Evolutionary conservation across 2,797 vertebrate genomes (phyloP), one percentile per base, ranked within the genome.

Genomic region (Gymnothorax javanicus): DNA sequence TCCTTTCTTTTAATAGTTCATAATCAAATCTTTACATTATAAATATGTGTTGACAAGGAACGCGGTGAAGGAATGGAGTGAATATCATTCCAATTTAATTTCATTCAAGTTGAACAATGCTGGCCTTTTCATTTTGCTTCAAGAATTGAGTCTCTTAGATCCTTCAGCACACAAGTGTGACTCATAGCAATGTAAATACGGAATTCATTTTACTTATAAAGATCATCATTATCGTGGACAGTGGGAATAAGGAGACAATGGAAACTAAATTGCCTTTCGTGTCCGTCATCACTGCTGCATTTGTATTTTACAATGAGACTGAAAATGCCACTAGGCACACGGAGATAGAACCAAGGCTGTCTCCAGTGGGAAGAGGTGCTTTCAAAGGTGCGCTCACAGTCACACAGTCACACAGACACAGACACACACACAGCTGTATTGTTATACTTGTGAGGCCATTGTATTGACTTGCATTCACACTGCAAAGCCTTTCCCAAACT

Each of bases 301-400:
- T 92, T 57, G 85, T 90, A 90, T 93, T 88, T 89, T 83, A 89
- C 85, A 86, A 2, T 75, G 82, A 87, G 56, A 81, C n/a, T 84
- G 89, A 92, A 91, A 88, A 90, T 3, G 90, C 89, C 90, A 91
- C 91, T 90, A 89, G 89, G 89, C 90, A 91, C 91, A 89, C 89
- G 89, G 89, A 88, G 84, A 85, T 8, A 87, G 84, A 23, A 58
- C 89, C 60, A 4, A 52, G 67, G 23, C 86, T 11, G 88, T 89
- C 91, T 91, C 91, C 90, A 83, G 59, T 86, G 86, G 1, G 33
- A 87, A 23, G 58, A 75, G 73, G 73, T 58, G 59, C 25, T 15
- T 77, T 75, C 13, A n/a, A 50, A 83, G 43, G 27, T 4, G 50
- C 12, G 33, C 33, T 43, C 33, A 43, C 33, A 43, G 33, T 43